Conservation (phyloP, 2,888 invertebrate genomes). For the Apodemia duryi region DNA sequence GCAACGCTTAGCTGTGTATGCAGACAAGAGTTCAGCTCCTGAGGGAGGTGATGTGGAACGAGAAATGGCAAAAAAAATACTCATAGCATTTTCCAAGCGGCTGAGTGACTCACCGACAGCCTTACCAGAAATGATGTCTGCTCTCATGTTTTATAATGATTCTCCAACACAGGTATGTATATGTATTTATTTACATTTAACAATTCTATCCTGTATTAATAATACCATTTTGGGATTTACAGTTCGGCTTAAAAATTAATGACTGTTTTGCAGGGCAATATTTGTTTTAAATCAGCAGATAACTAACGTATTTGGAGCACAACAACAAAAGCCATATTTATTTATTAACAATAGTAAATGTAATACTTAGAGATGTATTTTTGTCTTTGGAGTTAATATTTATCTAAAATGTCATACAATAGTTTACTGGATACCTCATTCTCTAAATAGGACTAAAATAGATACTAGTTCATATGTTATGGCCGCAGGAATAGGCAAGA, state of each 20-base stretch:
- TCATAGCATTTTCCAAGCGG: constrained; percentile 81
- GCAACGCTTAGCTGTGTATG: constrained; percentile 84
- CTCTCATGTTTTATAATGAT: constrained; percentile 83
- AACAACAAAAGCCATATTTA: too few species aligned
- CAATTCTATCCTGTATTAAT: too few species aligned
- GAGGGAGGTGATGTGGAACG: constrained; percentile 58
- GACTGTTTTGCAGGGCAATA: background rate
- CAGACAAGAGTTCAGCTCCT: constrained; percentile 70
- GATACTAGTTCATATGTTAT: too few species aligned
- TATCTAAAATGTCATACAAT: too few species aligned
- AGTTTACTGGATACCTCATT: too few species aligned
- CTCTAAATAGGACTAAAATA: too few species aligned
- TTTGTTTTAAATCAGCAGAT: too few species aligned
- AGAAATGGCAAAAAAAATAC: constrained; percentile 80
- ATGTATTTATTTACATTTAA: background rate
- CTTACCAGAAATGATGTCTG: constrained; percentile 87
- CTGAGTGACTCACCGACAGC: constrained; percentile 83
- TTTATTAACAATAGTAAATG: too few species aligned
- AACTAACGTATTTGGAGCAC: too few species aligned
- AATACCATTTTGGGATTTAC: background rate
- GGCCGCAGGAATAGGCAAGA: too few species aligned
- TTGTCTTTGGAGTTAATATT: too few species aligned
- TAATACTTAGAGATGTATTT: too few species aligned
- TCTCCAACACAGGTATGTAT: constrained; percentile 84
- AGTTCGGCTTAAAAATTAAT: background rate